A percentile compares a stretch with the other conserved stretches of the same genome.
Conservation (phyloP, 1,140 invertebrate species). For the Oscheius sp. region DNA sequence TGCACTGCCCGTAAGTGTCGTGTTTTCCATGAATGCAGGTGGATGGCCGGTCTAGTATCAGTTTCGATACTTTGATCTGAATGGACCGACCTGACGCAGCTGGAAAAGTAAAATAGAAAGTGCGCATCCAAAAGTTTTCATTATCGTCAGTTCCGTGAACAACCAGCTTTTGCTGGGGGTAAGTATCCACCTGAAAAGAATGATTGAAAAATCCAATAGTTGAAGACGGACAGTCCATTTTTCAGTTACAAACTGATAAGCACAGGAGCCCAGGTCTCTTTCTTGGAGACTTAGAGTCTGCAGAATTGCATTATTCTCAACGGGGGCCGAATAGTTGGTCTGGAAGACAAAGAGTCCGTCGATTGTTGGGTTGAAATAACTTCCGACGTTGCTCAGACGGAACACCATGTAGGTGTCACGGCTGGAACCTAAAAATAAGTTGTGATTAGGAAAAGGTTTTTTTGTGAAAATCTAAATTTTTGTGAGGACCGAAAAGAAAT, state of each 20-base stretch:
- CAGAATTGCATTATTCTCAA: not conserved
- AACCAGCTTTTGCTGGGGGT: conserved; percentile 6
- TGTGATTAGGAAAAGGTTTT: not conserved
- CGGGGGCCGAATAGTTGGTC: not conserved
- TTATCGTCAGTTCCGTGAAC: conserved; percentile 9
- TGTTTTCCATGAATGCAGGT: conserved; percentile 1
- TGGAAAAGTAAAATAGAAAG: not conserved
- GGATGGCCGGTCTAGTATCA: not conserved
- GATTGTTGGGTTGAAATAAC: no score
- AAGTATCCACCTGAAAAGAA: not conserved
- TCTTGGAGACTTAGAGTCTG: not conserved
- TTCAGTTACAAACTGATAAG: not conserved
- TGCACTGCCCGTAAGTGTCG: conserved; percentile 4
- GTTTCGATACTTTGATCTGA: not conserved
- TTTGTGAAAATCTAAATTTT: no score
- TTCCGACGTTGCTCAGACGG: not conserved
- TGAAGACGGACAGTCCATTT: not conserved
- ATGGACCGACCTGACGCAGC: not conserved
- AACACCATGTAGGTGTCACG: not conserved
- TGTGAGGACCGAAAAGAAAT: no score
- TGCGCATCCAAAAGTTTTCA: not conserved
- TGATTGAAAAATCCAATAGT: not conserved
- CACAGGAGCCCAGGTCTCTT: not conserved
- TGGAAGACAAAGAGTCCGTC: not conserved
- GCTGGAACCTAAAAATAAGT: not conserved